Conservation (phyloP, 23 tunicate species). For the Trididemnum miniatum region DNA sequence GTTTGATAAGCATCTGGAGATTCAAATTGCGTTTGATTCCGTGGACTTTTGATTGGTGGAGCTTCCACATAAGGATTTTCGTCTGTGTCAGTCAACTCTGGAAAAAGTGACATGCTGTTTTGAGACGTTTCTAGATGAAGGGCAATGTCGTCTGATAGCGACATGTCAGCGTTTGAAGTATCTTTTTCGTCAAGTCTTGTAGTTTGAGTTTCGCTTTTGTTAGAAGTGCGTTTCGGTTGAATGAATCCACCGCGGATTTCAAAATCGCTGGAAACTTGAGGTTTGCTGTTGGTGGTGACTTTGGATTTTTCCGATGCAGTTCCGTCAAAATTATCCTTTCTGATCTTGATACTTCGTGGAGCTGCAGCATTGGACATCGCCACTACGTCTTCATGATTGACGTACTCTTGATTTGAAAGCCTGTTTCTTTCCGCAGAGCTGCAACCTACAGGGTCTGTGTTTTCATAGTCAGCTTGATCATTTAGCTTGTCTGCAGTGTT, state of each 20-base stretch:
- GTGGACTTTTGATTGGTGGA: conserved; percentile 42
- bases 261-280: background rate
- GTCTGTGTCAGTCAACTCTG: background rate
- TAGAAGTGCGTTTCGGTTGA: conserved; percentile 16
- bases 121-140: background rate
- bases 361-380: background rate
- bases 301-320: background rate
- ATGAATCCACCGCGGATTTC: conserved; percentile 30
- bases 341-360: background rate
- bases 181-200: conserved; percentile 5
- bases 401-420: background rate
- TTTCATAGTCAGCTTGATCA: background rate
- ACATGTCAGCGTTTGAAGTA: background rate
- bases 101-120: background rate
- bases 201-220: background rate
- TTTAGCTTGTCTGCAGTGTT: background rate
- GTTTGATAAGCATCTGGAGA: conserved; percentile 27
- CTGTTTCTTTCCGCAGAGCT: background rate
- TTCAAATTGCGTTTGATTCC: background rate
- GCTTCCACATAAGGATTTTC: conserved; percentile 42
- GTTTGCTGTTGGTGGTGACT: background rate
- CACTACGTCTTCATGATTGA: background rate
- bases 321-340: background rate
- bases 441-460: background rate
- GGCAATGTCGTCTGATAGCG: background rate